Evolutionary conservation across 2,888 invertebrate species (phyloP).

Genomic region (Ctena decussata): DNA sequence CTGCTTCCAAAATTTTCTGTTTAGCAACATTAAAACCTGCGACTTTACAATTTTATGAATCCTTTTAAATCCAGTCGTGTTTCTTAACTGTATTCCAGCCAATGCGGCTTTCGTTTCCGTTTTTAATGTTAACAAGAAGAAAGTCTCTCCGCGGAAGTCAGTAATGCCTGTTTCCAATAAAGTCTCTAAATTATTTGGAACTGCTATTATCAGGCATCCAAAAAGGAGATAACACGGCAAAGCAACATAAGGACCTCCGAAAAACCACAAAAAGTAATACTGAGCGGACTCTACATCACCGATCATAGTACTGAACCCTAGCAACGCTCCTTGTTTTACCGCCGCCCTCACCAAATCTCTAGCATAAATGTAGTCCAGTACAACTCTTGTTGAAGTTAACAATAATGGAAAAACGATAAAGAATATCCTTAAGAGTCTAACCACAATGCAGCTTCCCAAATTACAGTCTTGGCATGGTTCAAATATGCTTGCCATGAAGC

Average conservation of each 20-base stretch:
- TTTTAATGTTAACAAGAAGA: conserved; percentile 1
- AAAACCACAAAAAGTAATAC: conserved; percentile 11
- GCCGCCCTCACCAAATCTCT: conserved; percentile 16
- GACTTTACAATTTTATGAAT: conserved; percentile 27
- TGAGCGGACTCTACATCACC: conserved; percentile 18
- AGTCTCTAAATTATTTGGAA: conserved; percentile 35
- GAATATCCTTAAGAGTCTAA: conserved; percentile 16
- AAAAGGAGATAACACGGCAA: conserved; percentile 32
- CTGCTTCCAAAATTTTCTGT: conserved; percentile 43
- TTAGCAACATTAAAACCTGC: conserved; percentile 44
- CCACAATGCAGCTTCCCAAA: neutral
- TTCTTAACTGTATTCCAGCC: conserved; percentile 11
- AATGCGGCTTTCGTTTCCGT: neutral
- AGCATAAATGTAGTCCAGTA: conserved; percentile 29
- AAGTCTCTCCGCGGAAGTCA: neutral
- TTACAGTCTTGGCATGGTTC: neutral
- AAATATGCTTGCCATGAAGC: conserved; percentile 27
- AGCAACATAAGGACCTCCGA: conserved; percentile 41
- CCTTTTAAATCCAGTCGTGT: conserved; percentile 34
- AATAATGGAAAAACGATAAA: conserved; percentile 25
- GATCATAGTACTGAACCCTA: conserved; percentile 48
- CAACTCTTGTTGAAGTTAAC: conserved; percentile 4
- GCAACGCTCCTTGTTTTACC: conserved; percentile 33
- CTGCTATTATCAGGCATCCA: conserved; percentile 18
- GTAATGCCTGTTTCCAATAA: conserved; percentile 23